A percentile compares a stretch with the other conserved stretches of the same genome.
These are phyloP conservation scores for Lasiurus cinereus DNA, from an alignment of 2,113 vertebrate species.

Conservation along the genomic window DNA sequence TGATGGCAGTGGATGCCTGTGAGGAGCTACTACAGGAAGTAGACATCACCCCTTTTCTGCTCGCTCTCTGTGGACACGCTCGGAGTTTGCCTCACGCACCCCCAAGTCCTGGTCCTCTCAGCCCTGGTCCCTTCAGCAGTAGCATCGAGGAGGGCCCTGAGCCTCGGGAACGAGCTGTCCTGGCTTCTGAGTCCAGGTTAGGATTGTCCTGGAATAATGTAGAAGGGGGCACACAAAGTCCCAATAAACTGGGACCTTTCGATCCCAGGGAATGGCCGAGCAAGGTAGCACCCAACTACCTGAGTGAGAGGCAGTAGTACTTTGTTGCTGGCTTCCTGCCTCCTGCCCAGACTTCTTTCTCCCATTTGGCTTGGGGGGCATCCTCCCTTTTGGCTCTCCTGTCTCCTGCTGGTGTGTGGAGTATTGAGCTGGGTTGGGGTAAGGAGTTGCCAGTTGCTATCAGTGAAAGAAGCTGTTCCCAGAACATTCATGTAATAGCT, in stretches of 20 bases:
- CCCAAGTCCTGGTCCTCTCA: conserved; percentile 79
- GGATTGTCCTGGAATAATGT: neutral
- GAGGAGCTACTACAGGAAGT: conserved; percentile 98
- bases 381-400: neutral
- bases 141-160: conserved; percentile 90
- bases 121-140: conserved; percentile 83
- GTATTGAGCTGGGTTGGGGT: neutral
- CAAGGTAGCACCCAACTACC: neutral
- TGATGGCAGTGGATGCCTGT: conserved; percentile 97
- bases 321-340: neutral
- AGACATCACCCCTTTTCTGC: conserved; percentile 95
- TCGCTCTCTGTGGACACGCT: conserved; percentile 95
- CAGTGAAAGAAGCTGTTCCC: neutral
- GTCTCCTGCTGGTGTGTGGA: neutral
- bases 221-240: neutral
- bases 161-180: conserved; percentile 81
- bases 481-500: neutral
- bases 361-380: neutral
- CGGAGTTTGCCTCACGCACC: conserved; percentile 84
- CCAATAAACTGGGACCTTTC: neutral
- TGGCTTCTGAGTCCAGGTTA: conserved; percentile 92
- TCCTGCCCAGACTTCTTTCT: neutral
- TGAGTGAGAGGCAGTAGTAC: neutral
- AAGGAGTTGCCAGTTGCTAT: neutral
- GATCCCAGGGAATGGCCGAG: neutral